These are phyloP conservation scores for Ecliptopera silaceata DNA, from an alignment of 2,888 invertebrate genomes.

Conservation along the genomic window DNA sequence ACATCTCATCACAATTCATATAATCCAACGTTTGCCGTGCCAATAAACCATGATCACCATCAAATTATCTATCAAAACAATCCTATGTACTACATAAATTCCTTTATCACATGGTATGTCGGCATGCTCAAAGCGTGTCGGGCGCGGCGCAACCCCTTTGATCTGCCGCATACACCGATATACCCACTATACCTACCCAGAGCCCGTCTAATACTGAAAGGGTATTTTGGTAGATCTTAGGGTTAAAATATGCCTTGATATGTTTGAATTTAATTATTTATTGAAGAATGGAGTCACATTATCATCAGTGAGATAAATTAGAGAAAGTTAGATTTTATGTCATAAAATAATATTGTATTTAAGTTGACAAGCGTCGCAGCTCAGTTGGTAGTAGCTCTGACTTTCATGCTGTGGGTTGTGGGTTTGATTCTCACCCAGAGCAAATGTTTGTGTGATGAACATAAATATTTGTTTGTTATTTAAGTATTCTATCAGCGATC, in stretches of 20 bases:
- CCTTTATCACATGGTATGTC: constrained; percentile 42
- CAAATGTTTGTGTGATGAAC: no score
- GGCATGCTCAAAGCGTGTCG: constrained; percentile 56
- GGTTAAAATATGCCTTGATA: constrained; percentile 33
- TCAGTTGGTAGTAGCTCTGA: no score
- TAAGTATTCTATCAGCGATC: no score
- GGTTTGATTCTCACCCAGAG: no score
- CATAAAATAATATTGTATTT: no score
- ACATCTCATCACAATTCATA: no score
- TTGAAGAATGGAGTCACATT: not conserved
- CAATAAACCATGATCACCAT: not conserved
- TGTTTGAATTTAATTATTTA: constrained; percentile 9
- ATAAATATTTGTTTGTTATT: no score
- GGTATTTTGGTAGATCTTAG: constrained; percentile 53
- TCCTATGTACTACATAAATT: constrained; percentile 36
- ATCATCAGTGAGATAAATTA: no score
- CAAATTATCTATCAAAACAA: constrained; percentile 33
- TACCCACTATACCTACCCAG: constrained; percentile 35
- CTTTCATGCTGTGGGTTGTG: no score
- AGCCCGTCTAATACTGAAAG: constrained; percentile 42
- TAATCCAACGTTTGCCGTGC: not conserved
- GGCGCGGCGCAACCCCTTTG: constrained; percentile 55
- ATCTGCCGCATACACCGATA: constrained; percentile 49
- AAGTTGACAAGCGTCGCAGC: no score
- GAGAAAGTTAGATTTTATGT: no score